Base-by-base conservation (phyloP, 2,113 vertebrate genomes). In the Myrmophylax atrothorax region DNA sequence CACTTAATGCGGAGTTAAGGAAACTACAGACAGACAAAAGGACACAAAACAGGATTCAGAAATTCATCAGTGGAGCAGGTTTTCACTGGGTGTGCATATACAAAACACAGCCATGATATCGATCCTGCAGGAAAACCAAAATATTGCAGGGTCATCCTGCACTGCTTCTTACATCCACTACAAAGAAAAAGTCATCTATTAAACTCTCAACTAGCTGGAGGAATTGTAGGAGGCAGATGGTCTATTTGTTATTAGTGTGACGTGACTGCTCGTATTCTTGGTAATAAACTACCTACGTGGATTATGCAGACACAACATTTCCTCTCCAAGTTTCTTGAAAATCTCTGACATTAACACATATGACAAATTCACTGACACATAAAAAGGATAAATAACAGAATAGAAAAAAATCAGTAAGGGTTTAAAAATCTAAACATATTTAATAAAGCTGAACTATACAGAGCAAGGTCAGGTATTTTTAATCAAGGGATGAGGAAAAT, bases 181-280 rank as follows among this genome's bases (percentile, higher is more conserved):
- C 0, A 5, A 55, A 64, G 37, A 62, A 25, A 46, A 94, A 91
- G 11, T 50, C 33, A 89, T 66, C 73, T 55, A 81, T 55, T 79
- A 73, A 90, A 59, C 64, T 42, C 59, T 9, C 78, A 63, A 23
- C 25, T 33, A 56, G 70, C 64, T 66, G 59, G 52, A 96, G 31
- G 50, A 82, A 80, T 20, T 84, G 58, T 68, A 78, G 53, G 73
- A 96, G 56, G 80, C 92, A 94, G 84, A 87, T 60, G 76, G 63
- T 58, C 35, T 53, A 35, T 92, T 78, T 79, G 40, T 90, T 93
- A 93, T 66, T 90, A 91, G 50, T 35, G 62, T 25, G 67, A 80
- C 78, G 38, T 1, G 31, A 83, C 60, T 42, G 15, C 31, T 73
- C 1, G 0, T 52, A 38, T 47, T 87, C 69, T 46, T 31, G 23